Conservation (phyloP, 2,797 vertebrate genomes). For the Anas capensis region DNA sequence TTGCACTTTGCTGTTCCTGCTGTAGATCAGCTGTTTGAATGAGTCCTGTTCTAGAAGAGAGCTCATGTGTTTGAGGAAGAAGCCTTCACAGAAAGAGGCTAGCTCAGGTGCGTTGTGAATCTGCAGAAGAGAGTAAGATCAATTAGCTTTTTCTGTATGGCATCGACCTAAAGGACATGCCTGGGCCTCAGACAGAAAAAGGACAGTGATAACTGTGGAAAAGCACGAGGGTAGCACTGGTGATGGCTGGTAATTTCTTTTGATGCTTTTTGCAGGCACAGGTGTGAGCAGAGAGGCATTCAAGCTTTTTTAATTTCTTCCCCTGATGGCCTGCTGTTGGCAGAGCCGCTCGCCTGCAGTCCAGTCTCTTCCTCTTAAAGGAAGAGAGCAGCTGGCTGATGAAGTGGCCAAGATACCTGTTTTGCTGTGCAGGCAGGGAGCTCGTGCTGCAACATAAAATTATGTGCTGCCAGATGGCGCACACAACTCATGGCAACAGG, state of each 20-base stretch:
- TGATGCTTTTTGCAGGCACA: background rate
- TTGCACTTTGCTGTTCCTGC: constrained; percentile 86
- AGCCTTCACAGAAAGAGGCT: constrained; percentile 90
- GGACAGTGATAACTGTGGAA: background rate
- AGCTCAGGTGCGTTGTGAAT: constrained; percentile 88
- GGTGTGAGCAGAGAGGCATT: background rate
- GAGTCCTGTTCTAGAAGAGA: constrained; percentile 90
- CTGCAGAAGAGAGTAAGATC: constrained; percentile 73
- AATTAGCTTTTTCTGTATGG: background rate
- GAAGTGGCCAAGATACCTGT: constrained; percentile 26
- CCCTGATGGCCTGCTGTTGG: constrained; percentile 35
- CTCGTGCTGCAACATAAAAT: background rate
- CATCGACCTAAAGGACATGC: background rate
- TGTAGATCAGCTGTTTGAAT: constrained; percentile 89
- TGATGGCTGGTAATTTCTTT: background rate
- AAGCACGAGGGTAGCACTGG: background rate
- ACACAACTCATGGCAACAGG: background rate
- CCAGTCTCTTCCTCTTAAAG: background rate
- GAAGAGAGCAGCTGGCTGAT: constrained; percentile 58
- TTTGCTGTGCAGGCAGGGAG: background rate
- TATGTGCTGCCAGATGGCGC: constrained; percentile 1
- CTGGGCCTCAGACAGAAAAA: background rate
- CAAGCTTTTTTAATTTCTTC: background rate
- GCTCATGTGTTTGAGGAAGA: constrained; percentile 95
- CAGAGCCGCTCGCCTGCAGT: background rate